A percentile compares a stretch with the other conserved stretches of the same genome.
Conservation (phyloP, 2,113 vertebrate genomes). For the Aepyceros melampus region DNA sequence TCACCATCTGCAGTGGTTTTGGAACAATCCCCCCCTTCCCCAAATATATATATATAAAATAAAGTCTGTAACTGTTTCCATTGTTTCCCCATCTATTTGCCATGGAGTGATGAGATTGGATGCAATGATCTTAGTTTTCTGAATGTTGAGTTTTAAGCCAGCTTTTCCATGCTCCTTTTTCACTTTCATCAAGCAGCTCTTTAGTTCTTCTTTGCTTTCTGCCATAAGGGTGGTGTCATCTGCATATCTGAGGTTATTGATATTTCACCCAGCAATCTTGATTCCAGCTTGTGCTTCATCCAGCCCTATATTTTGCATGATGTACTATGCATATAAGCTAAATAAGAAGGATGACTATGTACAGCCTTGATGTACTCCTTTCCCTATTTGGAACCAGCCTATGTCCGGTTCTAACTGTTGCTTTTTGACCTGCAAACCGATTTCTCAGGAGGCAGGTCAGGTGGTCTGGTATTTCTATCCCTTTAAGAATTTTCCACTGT, state of each 20-base stretch:
- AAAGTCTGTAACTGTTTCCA: neutral
- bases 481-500: neutral
- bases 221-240: neutral
- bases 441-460: neutral
- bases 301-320: neutral
- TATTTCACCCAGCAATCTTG: neutral
- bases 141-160: neutral
- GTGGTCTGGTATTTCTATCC: neutral
- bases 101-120: neutral
- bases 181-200: neutral
- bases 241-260: neutral
- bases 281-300: neutral
- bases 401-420: neutral
- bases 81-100: neutral
- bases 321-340: neutral
- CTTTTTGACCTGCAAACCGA: neutral
- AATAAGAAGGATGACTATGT: neutral
- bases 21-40: fast-evolving
- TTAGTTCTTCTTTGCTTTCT: neutral
- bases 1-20: neutral
- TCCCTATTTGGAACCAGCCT: neutral
- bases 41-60: too few relatives aligned
- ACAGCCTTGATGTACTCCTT: neutral
- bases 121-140: neutral
- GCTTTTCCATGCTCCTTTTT: neutral